Evolutionary conservation across 2,797 vertebrate species (phyloP), one percentile per base, ranked within the genome.

Genomic region (Microcaecilia unicolor): DNA sequence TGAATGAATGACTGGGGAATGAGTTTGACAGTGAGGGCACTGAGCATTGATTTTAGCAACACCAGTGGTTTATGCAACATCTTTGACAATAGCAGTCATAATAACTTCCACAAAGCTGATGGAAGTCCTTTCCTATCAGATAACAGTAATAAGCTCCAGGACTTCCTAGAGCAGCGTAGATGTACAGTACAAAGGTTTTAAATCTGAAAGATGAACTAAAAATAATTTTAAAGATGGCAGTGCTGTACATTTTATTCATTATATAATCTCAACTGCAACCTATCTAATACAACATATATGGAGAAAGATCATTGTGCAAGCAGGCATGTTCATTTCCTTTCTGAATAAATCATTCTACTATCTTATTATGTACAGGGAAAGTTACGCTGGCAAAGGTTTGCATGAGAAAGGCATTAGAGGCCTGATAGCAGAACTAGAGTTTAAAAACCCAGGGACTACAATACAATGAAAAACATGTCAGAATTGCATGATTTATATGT

Each of bases 141-240:
- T 15, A 26, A 41, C 24, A 25, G 27, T 55, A 33, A 37, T 1
- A 25, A 55, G 23, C 58, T 78, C 3, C 50, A 61, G 12, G 50
- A 45, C 39, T 89, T 87, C 62, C 64, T 78, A 37, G 68, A 83
- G 27, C 37, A 61, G 39, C 85, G 84, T 76, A 89, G 80, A 84
- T 80, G 69, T 38, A 49, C 22, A 44, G 14, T 1, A 3, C 25
- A 10, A 33, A 17, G 12, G 22, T 16, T 16, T 27, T 4, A 0
- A n/a, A 7, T 12, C 0, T 36, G 4, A 33, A 40, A 29, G 17
- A 22, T 9, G 28, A 19, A 48, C 46, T 10, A 3, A 5, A 34
- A 46, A 14, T 5, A 6, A 31, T 27, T 41, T 31, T 55, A 15
- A 35, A 49, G 28, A n/a, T 3, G 4, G 1, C 19, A 34, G 12